Percentiles rank a stretch among this genome's conserved stretches.
These are phyloP conservation scores for Cyclophora albipunctata DNA, from an alignment of 2,888 invertebrate species.

Conservation along the genomic window DNA sequence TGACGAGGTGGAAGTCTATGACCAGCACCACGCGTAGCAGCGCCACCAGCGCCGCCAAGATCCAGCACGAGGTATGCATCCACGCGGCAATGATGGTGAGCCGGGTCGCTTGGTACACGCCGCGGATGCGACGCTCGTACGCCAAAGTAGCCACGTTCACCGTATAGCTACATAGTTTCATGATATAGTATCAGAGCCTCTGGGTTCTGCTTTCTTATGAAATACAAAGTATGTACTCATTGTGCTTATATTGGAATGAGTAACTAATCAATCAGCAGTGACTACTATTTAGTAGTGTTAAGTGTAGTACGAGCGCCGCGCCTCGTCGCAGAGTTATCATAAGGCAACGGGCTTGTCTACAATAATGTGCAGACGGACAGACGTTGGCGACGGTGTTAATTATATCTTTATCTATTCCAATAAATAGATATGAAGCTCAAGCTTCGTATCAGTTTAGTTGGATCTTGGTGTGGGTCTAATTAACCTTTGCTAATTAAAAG, in stretches of 20 bases:
- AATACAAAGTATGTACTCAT: too few species aligned
- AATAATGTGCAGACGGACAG: too few species aligned
- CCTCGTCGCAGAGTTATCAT: too few species aligned
- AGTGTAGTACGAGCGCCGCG: too few species aligned
- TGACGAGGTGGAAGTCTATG: constrained; percentile 60
- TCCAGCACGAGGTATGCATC: constrained; percentile 62
- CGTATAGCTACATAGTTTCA: constrained; percentile 37
- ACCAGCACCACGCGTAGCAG: constrained; percentile 44
- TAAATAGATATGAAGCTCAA: too few species aligned
- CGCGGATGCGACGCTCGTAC: constrained; percentile 59
- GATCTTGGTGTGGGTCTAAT: too few species aligned
- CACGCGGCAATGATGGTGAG: constrained; percentile 59
- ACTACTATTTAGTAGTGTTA: background rate
- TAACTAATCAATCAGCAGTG: background rate
- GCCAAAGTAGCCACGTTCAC: constrained; percentile 59
- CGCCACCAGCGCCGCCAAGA: constrained; percentile 46
- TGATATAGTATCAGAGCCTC: constrained; percentile 20
- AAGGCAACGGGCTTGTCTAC: too few species aligned
- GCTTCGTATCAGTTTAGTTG: too few species aligned
- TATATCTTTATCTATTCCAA: too few species aligned
- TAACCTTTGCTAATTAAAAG: too few species aligned
- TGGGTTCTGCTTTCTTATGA: too few species aligned
- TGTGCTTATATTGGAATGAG: background rate
- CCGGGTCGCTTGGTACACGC: constrained; percentile 58
- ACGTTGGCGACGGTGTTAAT: too few species aligned